Percentiles rank a stretch among this genome's conserved stretches.
Conservation (phyloP, 92 coral and sea anemone genomes). For the Micromussa lordhowensis region DNA sequence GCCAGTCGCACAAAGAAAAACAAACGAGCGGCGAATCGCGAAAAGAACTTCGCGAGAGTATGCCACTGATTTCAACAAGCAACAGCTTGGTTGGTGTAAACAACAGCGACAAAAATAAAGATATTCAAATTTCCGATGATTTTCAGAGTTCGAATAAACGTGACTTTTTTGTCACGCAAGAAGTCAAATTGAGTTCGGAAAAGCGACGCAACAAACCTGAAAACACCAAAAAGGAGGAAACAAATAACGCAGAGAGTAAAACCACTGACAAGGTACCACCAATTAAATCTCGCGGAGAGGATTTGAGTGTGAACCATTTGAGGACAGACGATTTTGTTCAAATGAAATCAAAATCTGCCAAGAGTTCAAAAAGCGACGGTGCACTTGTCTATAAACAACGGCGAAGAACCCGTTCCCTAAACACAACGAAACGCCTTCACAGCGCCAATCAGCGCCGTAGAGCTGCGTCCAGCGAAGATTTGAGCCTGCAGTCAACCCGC, state of each 20-base stretch:
- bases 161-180: conserved; percentile 65
- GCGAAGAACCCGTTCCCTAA: conserved; percentile 32
- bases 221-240: conserved; percentile 19
- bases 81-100: conserved; percentile 46
- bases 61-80: conserved; percentile 65
- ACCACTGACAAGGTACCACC: conserved; percentile 57
- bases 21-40: conserved; percentile 2
- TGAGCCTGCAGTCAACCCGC: conserved; percentile 66
- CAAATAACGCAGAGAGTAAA: not conserved
- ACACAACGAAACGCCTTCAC: not conserved
- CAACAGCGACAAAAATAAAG: conserved; percentile 29
- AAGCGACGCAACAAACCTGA: conserved; percentile 13
- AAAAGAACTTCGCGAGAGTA: conserved; percentile 16
- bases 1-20: conserved; percentile 34
- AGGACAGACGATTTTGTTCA: conserved; percentile 3
- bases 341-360: conserved; percentile 31
- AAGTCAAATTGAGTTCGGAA: not conserved
- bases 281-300: conserved; percentile 33
- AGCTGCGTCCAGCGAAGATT: conserved; percentile 69
- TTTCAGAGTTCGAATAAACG: conserved; percentile 6
- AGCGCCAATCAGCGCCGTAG: conserved; percentile 55
- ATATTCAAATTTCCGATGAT: conserved; percentile 32
- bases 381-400: conserved; percentile 6
- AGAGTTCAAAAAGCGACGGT: conserved; percentile 69
- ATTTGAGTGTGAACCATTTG: not conserved